Percentiles rank a stretch among this genome's conserved stretches.
These are phyloP conservation scores for Arremon aurantiirostris DNA, from an alignment of 2,797 vertebrate genomes.

Conservation along the genomic window DNA sequence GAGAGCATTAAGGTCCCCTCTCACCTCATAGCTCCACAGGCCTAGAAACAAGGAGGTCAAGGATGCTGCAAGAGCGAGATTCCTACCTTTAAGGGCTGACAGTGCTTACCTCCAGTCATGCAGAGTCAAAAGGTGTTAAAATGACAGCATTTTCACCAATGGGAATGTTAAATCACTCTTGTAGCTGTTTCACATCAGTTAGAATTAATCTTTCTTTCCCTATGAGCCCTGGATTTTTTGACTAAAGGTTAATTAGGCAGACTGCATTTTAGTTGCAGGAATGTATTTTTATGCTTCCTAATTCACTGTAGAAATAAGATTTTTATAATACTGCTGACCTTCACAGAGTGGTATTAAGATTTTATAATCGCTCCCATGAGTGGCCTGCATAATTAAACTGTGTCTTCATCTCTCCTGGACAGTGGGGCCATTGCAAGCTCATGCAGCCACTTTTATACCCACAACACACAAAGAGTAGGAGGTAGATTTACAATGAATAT, in stretches of 20 bases:
- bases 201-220: slow-evolving; percentile 23
- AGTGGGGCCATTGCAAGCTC: not conserved
- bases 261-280: not conserved
- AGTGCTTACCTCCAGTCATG: not conserved
- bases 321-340: slow-evolving; percentile 9
- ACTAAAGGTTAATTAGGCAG: slow-evolving; percentile 32
- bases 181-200: slow-evolving; percentile 18
- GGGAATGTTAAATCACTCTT: not conserved
- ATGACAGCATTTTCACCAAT: not conserved
- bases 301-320: slow-evolving; percentile 31
- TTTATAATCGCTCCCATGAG: slow-evolving; percentile 10
- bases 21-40: not conserved
- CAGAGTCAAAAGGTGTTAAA: not conserved
- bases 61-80: not conserved
- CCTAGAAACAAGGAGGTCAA: not conserved
- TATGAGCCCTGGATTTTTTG: not conserved
- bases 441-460: not conserved
- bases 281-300: slow-evolving; percentile 12
- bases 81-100: not conserved
- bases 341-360: not conserved
- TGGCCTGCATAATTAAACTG: slow-evolving; percentile 4
- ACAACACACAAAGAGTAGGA: not conserved
- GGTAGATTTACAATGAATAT: not conserved
- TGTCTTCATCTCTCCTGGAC: not conserved
- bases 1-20: not conserved